Base-by-base conservation (phyloP, 1,140 invertebrate species). In the Amphibalanus amphitrite region DNA sequence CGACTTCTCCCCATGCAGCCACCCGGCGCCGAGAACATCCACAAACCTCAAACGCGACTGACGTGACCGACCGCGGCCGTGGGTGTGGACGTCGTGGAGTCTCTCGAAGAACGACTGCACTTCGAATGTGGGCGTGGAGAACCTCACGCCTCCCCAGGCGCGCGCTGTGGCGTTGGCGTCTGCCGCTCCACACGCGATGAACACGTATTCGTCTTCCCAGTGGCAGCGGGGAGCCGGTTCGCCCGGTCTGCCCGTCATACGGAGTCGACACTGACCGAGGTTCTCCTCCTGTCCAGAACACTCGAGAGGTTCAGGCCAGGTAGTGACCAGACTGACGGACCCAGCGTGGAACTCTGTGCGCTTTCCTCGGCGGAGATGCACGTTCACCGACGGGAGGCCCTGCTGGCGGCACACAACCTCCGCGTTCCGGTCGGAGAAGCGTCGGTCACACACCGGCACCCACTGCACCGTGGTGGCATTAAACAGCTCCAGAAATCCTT, bases 141-240 rank as follows among this genome's bases (percentile, higher is more conserved):
- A 96, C 68, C 95, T 81, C 70, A 99, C 89, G 30, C 96, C 97
- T 67, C 96, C 97, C 96, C 97, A 99, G 79, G 97, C 95, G 69
- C 92, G 86, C 67, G 87, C 80, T 20, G 82, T 82, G 8, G 83
- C 79, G 23, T 87, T 84, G 10, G 92, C 76, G 80, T 90, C 91
- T 73, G 89, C 84, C 69, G 87, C 83, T 0, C 92, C 93, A 79
- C 97, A 99, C 75, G 92, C 86, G 47, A 99, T 87, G 77, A 97
- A 99, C 0, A 98, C 91, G 79, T 93, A 99, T 40, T 90, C 84
- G 47, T 59, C 47, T 1, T 23, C 13, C 47, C 47, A 59, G 65
- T 67, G 65, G 28, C 28, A 26, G n/a, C 28, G 26, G 3, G 28
- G 26, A 3, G 10, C 65, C n/a, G 3, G 10, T n/a, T 67, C 23